phyloP scores from a whole-genome alignment of 1,140 invertebrate genomes.

The Dendrolimus kikuchii region DNA sequence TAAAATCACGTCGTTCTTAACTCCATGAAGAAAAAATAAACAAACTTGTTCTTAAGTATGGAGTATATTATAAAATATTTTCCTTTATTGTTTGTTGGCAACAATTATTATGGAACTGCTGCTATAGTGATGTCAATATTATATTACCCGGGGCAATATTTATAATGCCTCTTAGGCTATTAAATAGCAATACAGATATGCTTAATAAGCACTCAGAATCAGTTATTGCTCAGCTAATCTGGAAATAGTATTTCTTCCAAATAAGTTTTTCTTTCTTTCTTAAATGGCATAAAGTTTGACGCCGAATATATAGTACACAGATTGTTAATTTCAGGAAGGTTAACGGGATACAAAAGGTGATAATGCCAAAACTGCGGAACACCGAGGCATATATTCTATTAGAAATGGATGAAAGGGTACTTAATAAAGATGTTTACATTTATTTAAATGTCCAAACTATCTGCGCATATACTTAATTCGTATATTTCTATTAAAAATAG shows the following conservation, averaged over 20 bases:
- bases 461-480: neutral
- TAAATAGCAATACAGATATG: too few relatives aligned
- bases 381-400: constrained; percentile 57
- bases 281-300: neutral
- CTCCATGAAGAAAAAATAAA: too few relatives aligned
- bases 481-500: constrained; percentile 18
- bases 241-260: neutral
- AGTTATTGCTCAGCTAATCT: too few relatives aligned
- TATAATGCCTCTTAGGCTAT: too few relatives aligned
- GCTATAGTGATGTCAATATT: too few relatives aligned
- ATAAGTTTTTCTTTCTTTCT: neutral
- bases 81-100: too few relatives aligned
- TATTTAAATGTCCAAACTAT: neutral
- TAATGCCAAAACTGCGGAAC: constrained; percentile 55
- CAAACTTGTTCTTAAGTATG: too few relatives aligned
- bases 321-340: constrained; percentile 49
- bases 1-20: too few relatives aligned
- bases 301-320: neutral
- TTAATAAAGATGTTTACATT: constrained; percentile 8
- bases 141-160: too few relatives aligned
- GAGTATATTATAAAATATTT: too few relatives aligned
- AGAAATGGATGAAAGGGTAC: constrained; percentile 65
- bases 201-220: too few relatives aligned
- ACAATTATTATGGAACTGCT: too few relatives aligned
- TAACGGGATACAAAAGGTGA: constrained; percentile 62